These are phyloP conservation scores for Atherinomorus stipes DNA, from an alignment of 2,113 vertebrate species.

Conservation along the genomic window DNA sequence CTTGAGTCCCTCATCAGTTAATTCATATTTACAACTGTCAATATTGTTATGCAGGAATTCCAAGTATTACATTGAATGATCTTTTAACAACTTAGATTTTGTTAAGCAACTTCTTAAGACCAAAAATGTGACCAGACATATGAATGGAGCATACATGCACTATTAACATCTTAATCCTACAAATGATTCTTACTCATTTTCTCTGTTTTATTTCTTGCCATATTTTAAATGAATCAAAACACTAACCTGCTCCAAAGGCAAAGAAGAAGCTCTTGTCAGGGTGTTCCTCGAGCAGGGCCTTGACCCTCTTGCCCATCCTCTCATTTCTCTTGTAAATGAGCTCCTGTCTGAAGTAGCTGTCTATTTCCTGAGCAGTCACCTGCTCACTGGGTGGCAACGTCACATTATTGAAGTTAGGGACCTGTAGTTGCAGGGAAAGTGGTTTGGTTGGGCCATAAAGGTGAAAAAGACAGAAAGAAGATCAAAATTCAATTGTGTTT, in stretches of 20 bases:
- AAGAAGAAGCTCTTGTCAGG: conserved; percentile 93
- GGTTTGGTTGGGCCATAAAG: background rate
- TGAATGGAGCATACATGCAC: too few species aligned
- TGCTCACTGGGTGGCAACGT: conserved; percentile 85
- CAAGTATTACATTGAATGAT: too few species aligned
- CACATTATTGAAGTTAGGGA: conserved; percentile 90
- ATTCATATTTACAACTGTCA: too few species aligned
- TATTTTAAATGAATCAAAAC: background rate
- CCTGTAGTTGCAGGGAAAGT: conserved; percentile 65
- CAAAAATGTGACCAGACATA: too few species aligned
- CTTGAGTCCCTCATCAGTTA: too few species aligned
- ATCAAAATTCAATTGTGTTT: background rate
- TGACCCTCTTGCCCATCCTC: conserved; percentile 88
- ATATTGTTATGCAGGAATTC: too few species aligned
- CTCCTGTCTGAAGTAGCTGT: conserved; percentile 90
- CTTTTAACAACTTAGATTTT: too few species aligned
- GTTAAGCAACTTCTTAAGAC: too few species aligned
- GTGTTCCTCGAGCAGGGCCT: conserved; percentile 85
- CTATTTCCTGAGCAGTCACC: conserved; percentile 89
- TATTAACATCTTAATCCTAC: background rate
- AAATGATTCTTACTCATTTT: too few species aligned
- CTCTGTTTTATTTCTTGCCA: background rate
- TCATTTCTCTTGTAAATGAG: conserved; percentile 92
- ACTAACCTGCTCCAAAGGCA: conserved; percentile 91
- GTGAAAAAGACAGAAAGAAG: background rate